These are phyloP conservation scores for Clarias magur DNA, from an alignment of 2,113 vertebrate genomes.

Conservation along the genomic window DNA sequence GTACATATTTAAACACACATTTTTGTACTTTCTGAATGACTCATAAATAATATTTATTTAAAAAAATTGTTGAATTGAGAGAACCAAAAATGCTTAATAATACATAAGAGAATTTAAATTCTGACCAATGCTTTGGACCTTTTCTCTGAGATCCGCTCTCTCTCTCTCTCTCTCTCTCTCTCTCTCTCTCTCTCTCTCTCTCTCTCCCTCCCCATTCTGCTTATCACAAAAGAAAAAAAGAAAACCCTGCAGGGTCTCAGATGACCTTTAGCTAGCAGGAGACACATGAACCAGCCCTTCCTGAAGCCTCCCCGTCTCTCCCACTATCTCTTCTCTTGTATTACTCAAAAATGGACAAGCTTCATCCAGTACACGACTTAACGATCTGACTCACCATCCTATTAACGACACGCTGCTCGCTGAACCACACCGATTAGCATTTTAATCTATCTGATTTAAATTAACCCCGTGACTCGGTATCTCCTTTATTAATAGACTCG, in stretches of 20 bases:
- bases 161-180: neutral
- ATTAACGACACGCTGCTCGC: neutral
- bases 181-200: neutral
- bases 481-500: neutral
- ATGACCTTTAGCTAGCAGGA: slow-evolving; percentile 3
- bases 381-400: neutral
- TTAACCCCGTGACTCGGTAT: neutral
- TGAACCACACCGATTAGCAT: slow-evolving; percentile 7
- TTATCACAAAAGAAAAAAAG: neutral
- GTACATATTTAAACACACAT: neutral
- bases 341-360: neutral
- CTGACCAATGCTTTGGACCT: neutral
- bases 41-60: neutral
- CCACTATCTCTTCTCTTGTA: neutral
- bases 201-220: neutral
- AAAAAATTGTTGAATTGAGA: neutral
- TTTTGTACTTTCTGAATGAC: neutral
- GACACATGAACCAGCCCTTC: neutral
- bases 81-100: neutral
- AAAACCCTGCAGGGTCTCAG: neutral
- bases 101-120: neutral
- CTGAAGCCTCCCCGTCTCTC: neutral
- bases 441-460: slow-evolving; percentile 10
- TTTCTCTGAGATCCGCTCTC: neutral
- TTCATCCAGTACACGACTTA: neutral